These are phyloP conservation scores for Pseudococcus longispinus DNA, from an alignment of 2,888 invertebrate genomes.

Conservation along the genomic window DNA sequence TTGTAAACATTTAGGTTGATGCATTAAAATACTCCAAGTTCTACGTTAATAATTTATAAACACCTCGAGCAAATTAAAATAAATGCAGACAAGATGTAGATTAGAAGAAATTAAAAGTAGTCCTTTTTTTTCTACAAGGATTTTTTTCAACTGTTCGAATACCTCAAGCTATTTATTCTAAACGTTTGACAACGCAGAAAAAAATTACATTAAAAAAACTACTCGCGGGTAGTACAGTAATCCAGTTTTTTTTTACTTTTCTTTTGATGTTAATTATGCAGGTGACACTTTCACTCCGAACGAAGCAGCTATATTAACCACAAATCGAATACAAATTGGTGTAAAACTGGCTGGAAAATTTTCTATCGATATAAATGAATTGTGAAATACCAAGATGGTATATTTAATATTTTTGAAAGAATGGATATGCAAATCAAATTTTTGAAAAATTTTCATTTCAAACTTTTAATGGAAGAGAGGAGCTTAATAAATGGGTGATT, in stretches of 20 bases:
- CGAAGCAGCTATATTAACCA: not conserved
- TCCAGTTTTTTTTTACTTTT: not conserved
- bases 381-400: not conserved
- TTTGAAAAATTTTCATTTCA: too few relatives aligned
- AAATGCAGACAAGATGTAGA: not conserved
- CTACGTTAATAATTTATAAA: not conserved
- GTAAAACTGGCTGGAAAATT: not conserved
- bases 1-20: not conserved
- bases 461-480: too few relatives aligned
- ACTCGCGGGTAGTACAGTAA: not conserved
- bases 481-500: too few relatives aligned
- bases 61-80: not conserved
- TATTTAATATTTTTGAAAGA: not conserved
- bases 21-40: not conserved
- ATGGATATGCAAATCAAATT: too few relatives aligned
- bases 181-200: not conserved
- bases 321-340: not conserved
- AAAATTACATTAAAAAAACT: not conserved
- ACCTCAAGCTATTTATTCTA: not conserved
- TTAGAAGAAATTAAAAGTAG: constrained; percentile 1
- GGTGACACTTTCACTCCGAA: not conserved
- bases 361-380: not conserved
- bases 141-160: not conserved
- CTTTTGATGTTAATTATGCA: not conserved
- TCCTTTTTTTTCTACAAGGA: not conserved